Evolutionary conservation across 2,113 vertebrate genomes (phyloP).

Genomic region (Papio anubis): DNA sequence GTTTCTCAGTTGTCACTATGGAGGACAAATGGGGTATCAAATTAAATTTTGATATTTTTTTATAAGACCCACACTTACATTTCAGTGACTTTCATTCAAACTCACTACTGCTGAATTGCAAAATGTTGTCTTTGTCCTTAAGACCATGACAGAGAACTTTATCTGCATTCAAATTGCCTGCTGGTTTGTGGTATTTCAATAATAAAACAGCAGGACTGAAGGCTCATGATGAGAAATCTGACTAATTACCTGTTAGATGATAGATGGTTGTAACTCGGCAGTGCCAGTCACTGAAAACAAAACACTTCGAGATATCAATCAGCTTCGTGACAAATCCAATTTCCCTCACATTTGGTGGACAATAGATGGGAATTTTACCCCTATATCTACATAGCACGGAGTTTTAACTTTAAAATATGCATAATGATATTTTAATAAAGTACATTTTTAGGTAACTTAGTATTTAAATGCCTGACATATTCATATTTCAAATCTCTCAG

Average conservation of each 20-base stretch:
- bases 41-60: conserved; percentile 61
- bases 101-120: conserved; percentile 80
- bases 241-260: conserved; percentile 90
- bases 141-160: conserved; percentile 86
- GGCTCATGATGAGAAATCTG: conserved; percentile 91
- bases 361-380: conserved; percentile 85
- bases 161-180: conserved; percentile 88
- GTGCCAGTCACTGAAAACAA: conserved; percentile 90
- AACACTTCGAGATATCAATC: conserved; percentile 89
- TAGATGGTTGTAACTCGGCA: conserved; percentile 88
- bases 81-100: conserved; percentile 84
- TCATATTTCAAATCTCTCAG: conserved; percentile 81
- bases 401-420: conserved; percentile 83
- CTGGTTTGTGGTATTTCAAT: conserved; percentile 88
- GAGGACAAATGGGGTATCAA: conserved; percentile 61
- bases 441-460: conserved; percentile 81
- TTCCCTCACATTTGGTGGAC: conserved; percentile 85
- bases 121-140: conserved; percentile 88
- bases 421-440: conserved; percentile 85
- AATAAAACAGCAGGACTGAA: conserved; percentile 90
- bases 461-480: conserved; percentile 83
- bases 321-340: conserved; percentile 87
- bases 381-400: conserved; percentile 69
- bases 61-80: conserved; percentile 70
- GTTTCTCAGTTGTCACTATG: conserved; percentile 19